phyloP scores from a whole-genome alignment of 2,113 vertebrate genomes.

The Ivindomyrus marchei region DNA sequence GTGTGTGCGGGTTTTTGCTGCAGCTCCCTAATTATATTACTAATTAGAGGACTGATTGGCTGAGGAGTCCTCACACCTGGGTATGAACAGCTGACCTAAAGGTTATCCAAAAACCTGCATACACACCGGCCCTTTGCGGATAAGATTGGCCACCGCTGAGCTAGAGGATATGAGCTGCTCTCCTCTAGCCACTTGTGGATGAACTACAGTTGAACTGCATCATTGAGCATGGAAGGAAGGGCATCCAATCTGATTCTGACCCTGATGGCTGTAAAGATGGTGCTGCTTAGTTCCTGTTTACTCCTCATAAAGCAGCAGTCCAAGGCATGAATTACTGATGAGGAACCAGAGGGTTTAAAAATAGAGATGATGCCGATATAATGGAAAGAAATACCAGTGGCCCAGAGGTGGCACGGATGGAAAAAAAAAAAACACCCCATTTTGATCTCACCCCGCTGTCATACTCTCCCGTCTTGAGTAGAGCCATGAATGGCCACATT shows the following conservation, averaged over 20 bases:
- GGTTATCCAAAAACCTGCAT: too few relatives aligned
- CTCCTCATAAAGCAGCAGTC: background rate
- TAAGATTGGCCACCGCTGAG: too few relatives aligned
- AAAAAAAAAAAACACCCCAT: background rate
- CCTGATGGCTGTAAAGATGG: background rate
- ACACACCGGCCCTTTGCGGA: too few relatives aligned
- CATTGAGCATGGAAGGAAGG: background rate
- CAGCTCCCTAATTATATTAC: too few relatives aligned
- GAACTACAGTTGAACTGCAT: background rate
- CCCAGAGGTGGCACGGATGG: background rate
- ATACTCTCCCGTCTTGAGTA: background rate
- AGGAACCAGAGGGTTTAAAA: slow-evolving; percentile 5
- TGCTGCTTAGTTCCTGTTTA: background rate
- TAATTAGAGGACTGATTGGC: too few relatives aligned
- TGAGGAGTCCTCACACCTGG: too few relatives aligned
- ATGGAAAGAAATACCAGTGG: background rate
- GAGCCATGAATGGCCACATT: background rate
- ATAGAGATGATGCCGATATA: background rate
- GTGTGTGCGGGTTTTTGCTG: too few relatives aligned
- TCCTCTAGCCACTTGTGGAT: background rate
- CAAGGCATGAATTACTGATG: slow-evolving; percentile 1
- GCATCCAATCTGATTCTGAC: background rate
- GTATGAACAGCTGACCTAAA: too few relatives aligned
- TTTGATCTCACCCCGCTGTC: background rate
- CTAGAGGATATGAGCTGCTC: background rate